Evolutionary conservation across 2,113 vertebrate species (phyloP).

Genomic region (Mus pahari): DNA sequence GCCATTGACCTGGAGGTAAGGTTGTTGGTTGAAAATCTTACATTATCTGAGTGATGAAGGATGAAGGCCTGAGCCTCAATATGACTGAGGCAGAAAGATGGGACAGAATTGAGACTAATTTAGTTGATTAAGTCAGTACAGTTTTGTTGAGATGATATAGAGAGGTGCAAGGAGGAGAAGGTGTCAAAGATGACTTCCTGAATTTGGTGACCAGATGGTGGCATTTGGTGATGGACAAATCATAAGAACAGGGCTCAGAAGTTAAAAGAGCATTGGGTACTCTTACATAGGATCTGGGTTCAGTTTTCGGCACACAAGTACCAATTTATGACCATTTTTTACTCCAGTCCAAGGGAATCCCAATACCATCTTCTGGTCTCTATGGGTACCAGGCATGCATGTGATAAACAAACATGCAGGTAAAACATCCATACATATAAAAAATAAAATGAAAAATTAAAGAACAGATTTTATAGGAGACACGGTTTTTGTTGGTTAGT

Average conservation of each 20-base stretch:
- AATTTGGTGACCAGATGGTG: slow-evolving; percentile 35
- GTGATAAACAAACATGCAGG: background rate
- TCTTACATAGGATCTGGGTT: background rate
- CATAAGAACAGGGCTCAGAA: background rate
- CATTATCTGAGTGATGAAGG: background rate
- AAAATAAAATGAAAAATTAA: background rate
- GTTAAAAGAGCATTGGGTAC: background rate
- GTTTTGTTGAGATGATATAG: slow-evolving; percentile 11
- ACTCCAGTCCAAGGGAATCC: background rate
- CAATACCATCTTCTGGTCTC: background rate
- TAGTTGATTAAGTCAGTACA: slow-evolving; percentile 38
- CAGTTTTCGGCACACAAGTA: background rate
- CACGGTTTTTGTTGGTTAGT: slow-evolving; percentile 37
- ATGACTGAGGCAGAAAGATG: background rate
- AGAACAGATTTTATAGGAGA: slow-evolving; percentile 37
- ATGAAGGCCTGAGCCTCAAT: slow-evolving; percentile 16
- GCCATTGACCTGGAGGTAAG: slow-evolving; percentile 2
- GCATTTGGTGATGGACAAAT: slow-evolving; percentile 30
- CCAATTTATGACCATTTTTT: background rate
- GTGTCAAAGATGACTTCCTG: slow-evolving; percentile 3
- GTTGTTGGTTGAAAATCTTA: background rate
- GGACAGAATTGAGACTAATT: slow-evolving; percentile 36
- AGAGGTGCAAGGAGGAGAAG: background rate
- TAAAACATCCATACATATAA: background rate
- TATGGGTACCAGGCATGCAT: background rate